Percentiles rank a stretch among this genome's conserved stretches.
Evolutionary conservation across 2,888 invertebrate genomes (phyloP).

Genomic region (Erebia epiphron): DNA sequence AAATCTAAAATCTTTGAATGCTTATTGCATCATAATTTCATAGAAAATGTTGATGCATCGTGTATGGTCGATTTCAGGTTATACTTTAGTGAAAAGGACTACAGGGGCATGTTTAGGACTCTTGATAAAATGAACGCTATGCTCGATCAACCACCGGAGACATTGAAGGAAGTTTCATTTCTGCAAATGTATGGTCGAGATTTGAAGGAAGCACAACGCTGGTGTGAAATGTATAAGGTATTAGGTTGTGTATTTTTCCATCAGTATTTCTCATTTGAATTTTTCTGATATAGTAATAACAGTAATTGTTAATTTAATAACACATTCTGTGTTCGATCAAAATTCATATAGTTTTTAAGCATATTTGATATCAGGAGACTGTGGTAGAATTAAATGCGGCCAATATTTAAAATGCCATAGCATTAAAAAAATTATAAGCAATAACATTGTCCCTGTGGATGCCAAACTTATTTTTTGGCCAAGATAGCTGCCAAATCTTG

Average conservation of each 20-base stretch:
- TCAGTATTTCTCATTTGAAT: background rate
- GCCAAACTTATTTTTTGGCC: no score
- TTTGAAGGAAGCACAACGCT: constrained; percentile 95
- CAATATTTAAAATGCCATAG: no score
- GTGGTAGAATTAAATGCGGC: no score
- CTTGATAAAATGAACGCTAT: constrained; percentile 97
- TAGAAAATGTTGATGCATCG: background rate
- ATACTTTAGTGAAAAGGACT: constrained; percentile 98
- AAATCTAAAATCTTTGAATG: background rate
- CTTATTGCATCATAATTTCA: background rate
- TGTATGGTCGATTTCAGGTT: constrained; percentile 77
- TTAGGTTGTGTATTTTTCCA: background rate
- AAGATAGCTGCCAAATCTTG: no score
- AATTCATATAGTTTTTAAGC: no score
- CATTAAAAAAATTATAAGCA: no score
- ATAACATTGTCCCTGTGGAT: no score
- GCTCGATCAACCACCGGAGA: constrained; percentile 96
- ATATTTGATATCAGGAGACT: no score
- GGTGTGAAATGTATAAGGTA: constrained; percentile 94
- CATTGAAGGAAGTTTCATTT: constrained; percentile 98
- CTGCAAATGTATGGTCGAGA: constrained; percentile 98
- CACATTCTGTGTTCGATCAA: no score
- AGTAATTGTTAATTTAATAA: no score
- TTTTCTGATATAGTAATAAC: background rate
- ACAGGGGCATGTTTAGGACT: constrained; percentile 97